Base-by-base conservation (phyloP, 2,888 invertebrate species). In the Cheilosia scutellata region DNA sequence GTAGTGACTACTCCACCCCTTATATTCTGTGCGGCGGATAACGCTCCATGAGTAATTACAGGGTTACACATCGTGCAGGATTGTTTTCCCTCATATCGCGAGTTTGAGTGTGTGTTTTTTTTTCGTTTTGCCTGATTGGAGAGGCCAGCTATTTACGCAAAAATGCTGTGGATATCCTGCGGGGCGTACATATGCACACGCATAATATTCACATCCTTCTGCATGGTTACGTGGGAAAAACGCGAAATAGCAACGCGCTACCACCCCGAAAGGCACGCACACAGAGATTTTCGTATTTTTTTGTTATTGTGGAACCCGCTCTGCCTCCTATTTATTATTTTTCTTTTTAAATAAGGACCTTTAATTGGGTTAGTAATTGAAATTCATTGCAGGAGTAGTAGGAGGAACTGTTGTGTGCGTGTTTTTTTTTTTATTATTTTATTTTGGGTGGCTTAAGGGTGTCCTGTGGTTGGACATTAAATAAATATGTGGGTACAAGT, bases 321-420 rank as follows among this genome's bases (percentile, higher is more conserved):
- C 6, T 47, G 65, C 20, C 42, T 44, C 13, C 63, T 42, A 42
- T 40, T 44, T 72, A 58, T 60, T 53, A 57, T 47, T 40, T 82
- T 65, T 57, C 71, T 82, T 84, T 86, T 70, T 70, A 33, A 72
- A 77, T 86, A 82, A 86, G 86, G 86, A 82, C 82, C 86, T 90
- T 90, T 90, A 90, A 90, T 90, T 90, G 90, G 90, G 90, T 90
- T 90, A 90, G 90, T 90, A 90, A 90, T 90, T 90, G 90, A 90
- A 90, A 90, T 90, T 90, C 90, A 90, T 90, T 82, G 86, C 86
- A 82, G 86, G 82, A 77, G 86, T 76, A 80, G 86, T 82, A 86
- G 82, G 86, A 63, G 55, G 72, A 40, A 72, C 68, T 72, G 33
- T 63, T 37, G 63, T 76, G 76, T 68, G 63, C 51, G 44, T 72